Base-by-base conservation (phyloP, 2,888 invertebrate genomes). In the Sepioteuthis lessoniana region DNA sequence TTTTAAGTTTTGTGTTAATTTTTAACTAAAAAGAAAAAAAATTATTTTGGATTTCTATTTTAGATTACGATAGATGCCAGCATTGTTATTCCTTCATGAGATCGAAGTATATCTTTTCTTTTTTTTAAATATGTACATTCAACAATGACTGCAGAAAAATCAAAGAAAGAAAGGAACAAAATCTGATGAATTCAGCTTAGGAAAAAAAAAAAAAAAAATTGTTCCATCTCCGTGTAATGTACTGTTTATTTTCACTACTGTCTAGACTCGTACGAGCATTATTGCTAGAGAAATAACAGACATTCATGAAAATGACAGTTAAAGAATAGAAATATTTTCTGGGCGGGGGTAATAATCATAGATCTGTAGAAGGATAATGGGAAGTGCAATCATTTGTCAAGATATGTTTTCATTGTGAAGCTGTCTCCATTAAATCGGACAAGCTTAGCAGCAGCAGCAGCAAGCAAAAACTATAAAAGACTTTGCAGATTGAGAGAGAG, bases 61-160 rank as follows among this genome's bases (percentile, higher is more conserved):
- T 76, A 76, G n/a, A 76, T 76, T 76, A 76, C n/a, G n/a, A 76
- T n/a, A n/a, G 76, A 76, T 76, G 76, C 76, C n/a, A 76, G n/a
- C 35, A n/a, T 76, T 76, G n/a, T 55, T 55, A 55, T 76, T 76
- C n/a, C n/a, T n/a, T 76, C 76, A 76, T 76, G 76, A 76, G 76
- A 76, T 76, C 76, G 76, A 10, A 76, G 76, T 35, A 76, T 76
- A n/a, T 76, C 10, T 76, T 35, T 76, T 1, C n/a, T n/a, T n/a
- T 76, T 76, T 13, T 76, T 10, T 5, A 76, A 76, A 76, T 76
- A 76, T 76, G n/a, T 76, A 76, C 76, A 76, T 76, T n/a, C 76
- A 76, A 76, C 35, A 76, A n/a, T 76, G 76, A 35, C 76, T 76
- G 47, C 35, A 92, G n/a, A 46, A 47, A 90, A 42, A n/a, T 92